Evolutionary conservation across 2,797 vertebrate genomes (phyloP), one percentile per base, ranked within the genome.

Genomic region (Rachycentron canadum): DNA sequence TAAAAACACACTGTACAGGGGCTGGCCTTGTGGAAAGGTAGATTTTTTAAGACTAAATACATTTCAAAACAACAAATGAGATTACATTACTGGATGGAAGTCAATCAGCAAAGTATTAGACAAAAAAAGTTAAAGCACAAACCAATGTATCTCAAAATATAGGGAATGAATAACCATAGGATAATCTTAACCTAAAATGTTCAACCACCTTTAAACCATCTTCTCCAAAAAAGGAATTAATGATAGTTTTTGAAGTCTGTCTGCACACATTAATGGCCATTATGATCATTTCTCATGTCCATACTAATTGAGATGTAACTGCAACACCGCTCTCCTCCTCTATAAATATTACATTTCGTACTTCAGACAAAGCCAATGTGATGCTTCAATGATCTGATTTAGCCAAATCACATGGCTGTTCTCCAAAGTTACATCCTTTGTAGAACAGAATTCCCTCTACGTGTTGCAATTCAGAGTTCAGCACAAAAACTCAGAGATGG

Each of bases 1-100:
- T 71, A 30, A 69, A 80, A 67, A 73, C 49, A 57, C 34, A 30
- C 9, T 58, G 16, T 76, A 41, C 34, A 63, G 59, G 8, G 76
- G 43, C 25, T 66, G 26, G 8, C 25, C 47, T 60, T 55, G 64
- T 26, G 19, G 55, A 50, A 70, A 55, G 21, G 66, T 9, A 55
- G 26, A 73, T 38, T 47, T 10, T 47, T 2, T 62, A 68, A 52
- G 30, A 60, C 26, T 5, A 28, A 52, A 58, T 12, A 64, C 23
- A 3, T 19, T 68, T 53, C 21, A 63, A 60, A 57, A 21, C 23
- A 69, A 30, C 41, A 26, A 58, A 61, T 64, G 1, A 49, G 78
- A 61, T 23, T 38, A 59, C 68, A n/a, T n/a, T n/a, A n/a, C n/a
- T n/a, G n/a, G n/a, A 66, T 23, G n/a, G 17, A 32, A 40, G n/a